These are phyloP conservation scores for Odocoileus virginianus DNA, from an alignment of 2,113 vertebrate genomes.

Conservation along the genomic window DNA sequence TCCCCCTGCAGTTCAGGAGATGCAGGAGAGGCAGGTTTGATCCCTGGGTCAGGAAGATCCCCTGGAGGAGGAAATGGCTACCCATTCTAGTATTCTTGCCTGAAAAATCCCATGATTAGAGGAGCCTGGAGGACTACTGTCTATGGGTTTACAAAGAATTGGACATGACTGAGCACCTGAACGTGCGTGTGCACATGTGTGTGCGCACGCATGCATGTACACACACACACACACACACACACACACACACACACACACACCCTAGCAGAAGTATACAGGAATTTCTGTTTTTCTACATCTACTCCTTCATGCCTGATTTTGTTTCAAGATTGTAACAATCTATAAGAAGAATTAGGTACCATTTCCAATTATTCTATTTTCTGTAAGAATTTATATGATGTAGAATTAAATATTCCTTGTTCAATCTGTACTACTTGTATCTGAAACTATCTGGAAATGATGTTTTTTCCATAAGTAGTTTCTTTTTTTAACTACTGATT, in stretches of 20 bases:
- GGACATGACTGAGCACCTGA: not conserved
- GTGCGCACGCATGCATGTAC: too few species aligned
- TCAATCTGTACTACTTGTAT: not conserved
- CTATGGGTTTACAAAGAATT: not conserved
- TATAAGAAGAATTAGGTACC: not conserved
- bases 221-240: too few species aligned
- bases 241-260: not conserved
- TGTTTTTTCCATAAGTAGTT: not conserved
- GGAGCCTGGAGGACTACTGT: not conserved
- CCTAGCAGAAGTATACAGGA: not conserved
- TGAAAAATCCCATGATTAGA: not conserved
- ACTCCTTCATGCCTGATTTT: not conserved
- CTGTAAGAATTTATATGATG: not conserved
- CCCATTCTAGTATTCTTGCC: not conserved
- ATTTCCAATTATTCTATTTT: not conserved
- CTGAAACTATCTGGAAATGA: not conserved
- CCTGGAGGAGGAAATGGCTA: not conserved
- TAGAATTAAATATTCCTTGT: not conserved
- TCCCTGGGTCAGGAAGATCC: not conserved
- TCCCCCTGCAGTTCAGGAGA: not conserved
- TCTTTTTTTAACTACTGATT: not conserved
- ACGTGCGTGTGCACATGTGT: rapidly evolving
- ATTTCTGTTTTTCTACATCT: not conserved
- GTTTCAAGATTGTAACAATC: not conserved
- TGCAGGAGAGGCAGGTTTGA: not conserved